Conservation (phyloP, 2,888 invertebrate species). For the Cryptosula pallasiana region DNA sequence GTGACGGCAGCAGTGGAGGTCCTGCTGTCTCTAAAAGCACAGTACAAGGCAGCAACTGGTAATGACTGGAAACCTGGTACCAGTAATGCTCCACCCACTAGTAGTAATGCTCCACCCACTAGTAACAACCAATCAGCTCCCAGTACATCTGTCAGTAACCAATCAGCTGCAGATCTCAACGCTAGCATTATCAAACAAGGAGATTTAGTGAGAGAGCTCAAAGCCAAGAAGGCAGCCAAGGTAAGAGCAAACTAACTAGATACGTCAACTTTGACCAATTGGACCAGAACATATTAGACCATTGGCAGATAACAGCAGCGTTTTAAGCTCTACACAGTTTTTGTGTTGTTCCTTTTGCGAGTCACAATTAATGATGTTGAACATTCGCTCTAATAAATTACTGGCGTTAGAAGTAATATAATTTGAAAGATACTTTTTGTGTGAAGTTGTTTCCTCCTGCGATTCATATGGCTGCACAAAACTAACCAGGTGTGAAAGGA, state of each 20-base stretch:
- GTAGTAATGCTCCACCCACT: neutral
- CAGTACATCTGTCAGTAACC: too few species aligned
- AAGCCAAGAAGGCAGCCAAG: constrained; percentile 66
- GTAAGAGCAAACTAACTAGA: constrained; percentile 34
- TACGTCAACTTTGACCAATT: neutral
- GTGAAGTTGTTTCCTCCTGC: too few species aligned
- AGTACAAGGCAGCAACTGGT: constrained; percentile 33
- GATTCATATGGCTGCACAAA: too few species aligned
- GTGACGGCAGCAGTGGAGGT: constrained; percentile 32
- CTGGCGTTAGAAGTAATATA: too few species aligned
- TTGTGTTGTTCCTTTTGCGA: too few species aligned
- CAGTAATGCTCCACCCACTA: neutral
- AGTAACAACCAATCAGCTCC: too few species aligned
- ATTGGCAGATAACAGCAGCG: neutral
- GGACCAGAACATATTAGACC: neutral
- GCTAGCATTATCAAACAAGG: constrained; percentile 61
- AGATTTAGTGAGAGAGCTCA: constrained; percentile 67
- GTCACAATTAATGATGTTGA: too few species aligned
- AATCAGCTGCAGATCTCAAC: constrained; percentile 34
- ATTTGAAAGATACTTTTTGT: too few species aligned
- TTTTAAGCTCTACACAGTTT: too few species aligned
- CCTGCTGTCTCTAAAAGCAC: constrained; percentile 33
- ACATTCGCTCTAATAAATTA: too few species aligned
- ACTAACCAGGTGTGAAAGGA: too few species aligned
- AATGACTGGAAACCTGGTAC: constrained; percentile 31